Percentiles rank a stretch among this genome's conserved stretches.
Evolutionary conservation across 2,888 invertebrate species (phyloP).

Genomic region (Agrochola macilenta): DNA sequence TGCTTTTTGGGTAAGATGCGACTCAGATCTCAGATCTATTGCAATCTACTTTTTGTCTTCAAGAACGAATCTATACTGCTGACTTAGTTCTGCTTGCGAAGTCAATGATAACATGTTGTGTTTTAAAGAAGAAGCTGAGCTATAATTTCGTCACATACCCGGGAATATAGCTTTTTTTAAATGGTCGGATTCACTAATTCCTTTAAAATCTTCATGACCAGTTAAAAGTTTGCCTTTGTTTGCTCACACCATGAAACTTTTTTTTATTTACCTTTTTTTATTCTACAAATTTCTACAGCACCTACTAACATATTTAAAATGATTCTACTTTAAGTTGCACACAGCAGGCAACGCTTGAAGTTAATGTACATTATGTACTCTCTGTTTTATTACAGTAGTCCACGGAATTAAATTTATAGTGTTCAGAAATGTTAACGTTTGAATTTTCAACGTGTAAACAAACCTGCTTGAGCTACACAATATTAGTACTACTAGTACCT

Average conservation of each 20-base stretch:
- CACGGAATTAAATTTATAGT: constrained; percentile 49
- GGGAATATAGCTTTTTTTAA: neutral
- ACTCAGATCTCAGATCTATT: too few species aligned
- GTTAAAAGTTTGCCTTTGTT: neutral
- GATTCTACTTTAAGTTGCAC: constrained; percentile 31
- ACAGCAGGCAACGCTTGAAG: constrained; percentile 36
- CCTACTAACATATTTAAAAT: constrained; percentile 35
- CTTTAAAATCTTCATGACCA: neutral
- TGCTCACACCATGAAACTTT: neutral
- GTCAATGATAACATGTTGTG: neutral
- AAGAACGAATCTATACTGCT: neutral
- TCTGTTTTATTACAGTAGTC: constrained; percentile 40
- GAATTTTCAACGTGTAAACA: constrained; percentile 30
- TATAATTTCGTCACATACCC: neutral
- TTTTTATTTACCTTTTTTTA: neutral
- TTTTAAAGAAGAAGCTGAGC: too few species aligned
- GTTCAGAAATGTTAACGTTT: constrained; percentile 37
- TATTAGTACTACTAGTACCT: neutral
- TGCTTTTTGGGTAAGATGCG: neutral
- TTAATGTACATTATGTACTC: constrained; percentile 42
- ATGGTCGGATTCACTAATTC: neutral
- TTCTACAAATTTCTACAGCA: constrained; percentile 8
- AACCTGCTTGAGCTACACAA: constrained; percentile 1
- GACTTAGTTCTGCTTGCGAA: neutral
- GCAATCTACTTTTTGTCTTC: neutral